Percentiles rank a stretch among this genome's conserved stretches.
Evolutionary conservation across 2,888 invertebrate genomes (phyloP).

Genomic region (Brachynemurus nebulosus): DNA sequence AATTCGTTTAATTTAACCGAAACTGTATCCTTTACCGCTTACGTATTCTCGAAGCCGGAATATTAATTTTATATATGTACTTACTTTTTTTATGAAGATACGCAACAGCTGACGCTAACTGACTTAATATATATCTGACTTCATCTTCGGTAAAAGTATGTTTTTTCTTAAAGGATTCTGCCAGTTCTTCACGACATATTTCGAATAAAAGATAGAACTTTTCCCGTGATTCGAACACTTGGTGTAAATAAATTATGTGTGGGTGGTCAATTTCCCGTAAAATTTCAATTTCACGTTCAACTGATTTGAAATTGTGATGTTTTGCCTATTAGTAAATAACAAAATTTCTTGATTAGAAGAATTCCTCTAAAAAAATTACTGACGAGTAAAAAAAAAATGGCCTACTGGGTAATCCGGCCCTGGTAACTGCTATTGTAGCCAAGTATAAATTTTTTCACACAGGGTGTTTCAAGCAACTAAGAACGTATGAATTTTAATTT

Average conservation of each 20-base stretch:
- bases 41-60: too few relatives aligned
- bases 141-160: constrained; percentile 28
- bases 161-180: constrained; percentile 26
- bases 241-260: constrained; percentile 38
- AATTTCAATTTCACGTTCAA: constrained; percentile 38
- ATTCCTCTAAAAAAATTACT: too few relatives aligned
- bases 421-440: too few relatives aligned
- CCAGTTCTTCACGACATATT: constrained; percentile 35
- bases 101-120: constrained; percentile 28
- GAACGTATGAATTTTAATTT: too few relatives aligned
- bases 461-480: too few relatives aligned
- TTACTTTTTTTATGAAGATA: constrained; percentile 34
- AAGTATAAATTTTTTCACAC: too few relatives aligned
- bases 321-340: too few relatives aligned
- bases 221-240: constrained; percentile 38
- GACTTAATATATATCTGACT: constrained; percentile 26
- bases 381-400: too few relatives aligned
- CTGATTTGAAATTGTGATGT: constrained; percentile 28
- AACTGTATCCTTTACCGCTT: too few relatives aligned
- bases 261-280: constrained; percentile 40
- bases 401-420: too few relatives aligned
- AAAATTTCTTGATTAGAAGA: too few relatives aligned
- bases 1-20: too few relatives aligned
- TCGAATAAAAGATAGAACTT: constrained; percentile 41
- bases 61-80: constrained; percentile 6